phyloP scores from a whole-genome alignment of 2,113 vertebrate genomes.

The Acinonyx jubatus region DNA sequence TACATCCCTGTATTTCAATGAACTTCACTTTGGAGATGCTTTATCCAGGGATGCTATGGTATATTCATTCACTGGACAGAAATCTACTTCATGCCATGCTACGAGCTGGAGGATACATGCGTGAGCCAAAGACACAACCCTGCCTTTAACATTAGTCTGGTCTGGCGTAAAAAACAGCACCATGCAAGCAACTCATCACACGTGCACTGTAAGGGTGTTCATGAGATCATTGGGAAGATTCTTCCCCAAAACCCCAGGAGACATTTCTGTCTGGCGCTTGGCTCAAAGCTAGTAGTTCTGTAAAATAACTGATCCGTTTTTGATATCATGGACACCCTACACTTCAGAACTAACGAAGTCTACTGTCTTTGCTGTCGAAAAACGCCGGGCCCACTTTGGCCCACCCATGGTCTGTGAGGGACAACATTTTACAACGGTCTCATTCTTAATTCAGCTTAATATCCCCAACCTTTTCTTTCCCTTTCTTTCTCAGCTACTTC shows the following conservation, averaged over 20 bases:
- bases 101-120: background rate
- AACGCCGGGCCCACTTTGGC: background rate
- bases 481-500: background rate
- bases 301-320: background rate
- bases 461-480: too few species aligned
- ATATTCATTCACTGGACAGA: background rate
- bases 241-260: background rate
- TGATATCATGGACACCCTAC: background rate
- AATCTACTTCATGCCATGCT: background rate
- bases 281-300: background rate
- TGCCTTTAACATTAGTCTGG: background rate
- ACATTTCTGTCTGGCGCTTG: background rate
- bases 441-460: background rate
- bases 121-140: background rate
- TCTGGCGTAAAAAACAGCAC: background rate
- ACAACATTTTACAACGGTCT: background rate
- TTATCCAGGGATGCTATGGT: background rate
- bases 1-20: background rate
- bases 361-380: background rate
- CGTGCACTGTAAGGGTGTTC: background rate
- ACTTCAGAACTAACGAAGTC: background rate
- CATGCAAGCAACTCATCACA: background rate
- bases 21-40: background rate
- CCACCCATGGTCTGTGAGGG: too few species aligned
- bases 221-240: background rate